Percentiles rank a stretch among this genome's conserved stretches.
Conservation (phyloP, 2,888 invertebrate species). For the Cancer borealis region DNA sequence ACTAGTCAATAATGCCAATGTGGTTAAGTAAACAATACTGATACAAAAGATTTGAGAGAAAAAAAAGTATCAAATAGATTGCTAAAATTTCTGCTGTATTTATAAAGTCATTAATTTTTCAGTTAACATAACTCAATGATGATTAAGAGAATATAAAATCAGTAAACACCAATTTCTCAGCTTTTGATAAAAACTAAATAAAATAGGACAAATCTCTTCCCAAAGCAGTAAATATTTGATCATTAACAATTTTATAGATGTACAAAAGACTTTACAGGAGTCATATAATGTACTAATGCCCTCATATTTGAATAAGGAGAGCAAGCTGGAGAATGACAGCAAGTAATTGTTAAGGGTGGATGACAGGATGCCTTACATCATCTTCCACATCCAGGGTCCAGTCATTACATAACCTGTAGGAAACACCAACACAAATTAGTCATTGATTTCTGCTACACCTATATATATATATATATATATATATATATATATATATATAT, state of each 20-base stretch:
- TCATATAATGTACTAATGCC: background rate
- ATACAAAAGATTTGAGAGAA: background rate
- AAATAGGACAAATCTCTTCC: conserved; percentile 49
- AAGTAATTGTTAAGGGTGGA: conserved; percentile 25
- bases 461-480: background rate
- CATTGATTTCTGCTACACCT: background rate
- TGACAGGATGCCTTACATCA: conserved; percentile 55
- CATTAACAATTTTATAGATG: conserved; percentile 26
- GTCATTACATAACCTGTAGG: conserved; percentile 61
- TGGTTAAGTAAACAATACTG: conserved; percentile 13
- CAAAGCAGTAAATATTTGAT: conserved; percentile 51
- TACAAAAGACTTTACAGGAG: background rate
- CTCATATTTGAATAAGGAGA: conserved; percentile 43
- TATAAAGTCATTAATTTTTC: conserved; percentile 47
- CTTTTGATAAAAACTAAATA: conserved; percentile 58
- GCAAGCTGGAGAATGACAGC: conserved; percentile 29
- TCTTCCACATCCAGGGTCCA: conserved; percentile 71
- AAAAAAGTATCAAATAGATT: conserved; percentile 27
- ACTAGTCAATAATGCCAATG: background rate
- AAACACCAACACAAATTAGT: background rate
- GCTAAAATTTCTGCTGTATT: conserved; percentile 56
- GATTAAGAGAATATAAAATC: background rate
- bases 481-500: too few species aligned
- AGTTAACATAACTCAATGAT: conserved; percentile 12
- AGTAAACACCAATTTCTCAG: conserved; percentile 37